Percentiles rank a stretch among this genome's conserved stretches.
Conservation (phyloP, 2,797 vertebrate genomes). For the Crenuchus spilurus region DNA sequence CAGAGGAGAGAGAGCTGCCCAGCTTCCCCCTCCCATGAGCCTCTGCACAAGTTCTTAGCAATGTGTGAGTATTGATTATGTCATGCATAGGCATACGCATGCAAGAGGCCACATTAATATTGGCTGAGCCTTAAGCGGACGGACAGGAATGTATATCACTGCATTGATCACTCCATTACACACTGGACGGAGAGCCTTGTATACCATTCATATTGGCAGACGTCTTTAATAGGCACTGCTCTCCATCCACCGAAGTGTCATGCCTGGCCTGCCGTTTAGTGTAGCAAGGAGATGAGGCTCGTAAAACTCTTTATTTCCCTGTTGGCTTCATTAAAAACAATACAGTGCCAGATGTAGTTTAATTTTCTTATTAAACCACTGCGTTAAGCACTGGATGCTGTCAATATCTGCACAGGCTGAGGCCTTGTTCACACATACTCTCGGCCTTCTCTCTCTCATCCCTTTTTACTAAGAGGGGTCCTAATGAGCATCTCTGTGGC, state of each 20-base stretch:
- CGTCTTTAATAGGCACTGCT: constrained; percentile 24
- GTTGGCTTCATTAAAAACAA: constrained; percentile 36
- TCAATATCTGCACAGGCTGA: not conserved
- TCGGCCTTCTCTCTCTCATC: not conserved
- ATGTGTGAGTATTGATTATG: constrained; percentile 7
- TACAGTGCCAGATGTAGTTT: constrained; percentile 16
- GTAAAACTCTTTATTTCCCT: constrained; percentile 38
- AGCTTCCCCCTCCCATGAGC: not conserved
- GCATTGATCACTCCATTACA: constrained; percentile 64
- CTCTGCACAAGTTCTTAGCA: not conserved
- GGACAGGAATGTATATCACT: constrained; percentile 52
- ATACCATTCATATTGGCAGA: constrained; percentile 52
- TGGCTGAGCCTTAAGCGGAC: constrained; percentile 34
- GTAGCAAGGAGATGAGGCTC: constrained; percentile 4
- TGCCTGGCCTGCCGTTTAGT: constrained; percentile 19
- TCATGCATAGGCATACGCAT: not conserved
- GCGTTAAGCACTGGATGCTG: constrained; percentile 15
- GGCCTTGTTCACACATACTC: constrained; percentile 13
- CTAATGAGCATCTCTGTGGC: constrained; percentile 22
- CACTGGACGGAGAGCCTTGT: constrained; percentile 39
- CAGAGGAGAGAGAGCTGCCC: not conserved
- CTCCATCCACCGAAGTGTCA: not conserved
- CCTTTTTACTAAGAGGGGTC: not conserved
- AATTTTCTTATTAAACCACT: constrained; percentile 15
- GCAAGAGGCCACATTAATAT: constrained; percentile 15